Conservation (phyloP, 2,888 invertebrate species). For the Brenthis hecate region DNA sequence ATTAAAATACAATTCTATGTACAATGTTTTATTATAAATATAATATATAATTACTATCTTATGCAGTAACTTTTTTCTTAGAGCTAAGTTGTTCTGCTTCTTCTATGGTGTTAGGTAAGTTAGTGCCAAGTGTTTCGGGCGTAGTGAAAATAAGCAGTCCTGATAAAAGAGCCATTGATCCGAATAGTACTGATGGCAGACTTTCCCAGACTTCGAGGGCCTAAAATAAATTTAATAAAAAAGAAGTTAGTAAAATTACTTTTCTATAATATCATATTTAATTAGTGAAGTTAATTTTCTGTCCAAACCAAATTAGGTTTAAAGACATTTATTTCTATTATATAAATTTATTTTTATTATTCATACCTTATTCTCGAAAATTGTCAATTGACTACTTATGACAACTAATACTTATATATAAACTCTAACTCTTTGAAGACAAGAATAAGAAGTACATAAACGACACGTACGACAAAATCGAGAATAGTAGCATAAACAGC, state of each 20-base stretch:
- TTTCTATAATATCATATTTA: too few relatives aligned
- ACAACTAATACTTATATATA: too few relatives aligned
- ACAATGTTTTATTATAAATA: background rate
- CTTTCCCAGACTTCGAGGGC: constrained; percentile 57
- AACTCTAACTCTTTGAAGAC: too few relatives aligned
- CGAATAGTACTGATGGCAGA: constrained; percentile 81
- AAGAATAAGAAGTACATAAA: too few relatives aligned
- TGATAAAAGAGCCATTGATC: constrained; percentile 77
- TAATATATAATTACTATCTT: background rate
- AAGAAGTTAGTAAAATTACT: background rate
- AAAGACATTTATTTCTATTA: too few relatives aligned
- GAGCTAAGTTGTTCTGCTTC: constrained; percentile 72
- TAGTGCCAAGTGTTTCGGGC: constrained; percentile 79
- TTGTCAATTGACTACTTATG: too few relatives aligned
- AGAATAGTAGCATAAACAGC: too few relatives aligned
- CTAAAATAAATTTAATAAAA: constrained; percentile 41
- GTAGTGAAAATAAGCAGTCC: constrained; percentile 60
- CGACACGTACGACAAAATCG: too few relatives aligned
- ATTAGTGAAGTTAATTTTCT: too few relatives aligned
- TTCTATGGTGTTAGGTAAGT: constrained; percentile 82
- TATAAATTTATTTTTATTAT: too few relatives aligned
- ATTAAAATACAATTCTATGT: background rate
- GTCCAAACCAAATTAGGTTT: too few relatives aligned
- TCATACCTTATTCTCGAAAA: too few relatives aligned
- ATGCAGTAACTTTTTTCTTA: constrained; percentile 17